phyloP scores from a whole-genome alignment of 2,113 vertebrate genomes.

The Bos indicus region DNA sequence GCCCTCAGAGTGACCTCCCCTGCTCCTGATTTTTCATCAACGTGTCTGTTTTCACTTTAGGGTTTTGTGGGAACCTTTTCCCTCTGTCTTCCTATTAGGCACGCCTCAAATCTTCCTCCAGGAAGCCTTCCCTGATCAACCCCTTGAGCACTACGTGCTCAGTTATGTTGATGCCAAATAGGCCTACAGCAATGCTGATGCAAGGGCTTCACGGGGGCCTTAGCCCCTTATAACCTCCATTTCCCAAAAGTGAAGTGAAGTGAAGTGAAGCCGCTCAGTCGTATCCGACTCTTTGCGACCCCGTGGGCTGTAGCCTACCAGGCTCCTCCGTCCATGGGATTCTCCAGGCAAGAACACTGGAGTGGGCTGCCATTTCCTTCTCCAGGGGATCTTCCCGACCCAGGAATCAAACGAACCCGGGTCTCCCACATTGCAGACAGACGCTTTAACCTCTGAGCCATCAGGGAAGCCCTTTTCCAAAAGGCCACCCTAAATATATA shows the following conservation, averaged over 20 bases:
- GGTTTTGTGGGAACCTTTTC: background rate
- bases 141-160: background rate
- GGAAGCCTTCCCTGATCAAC: background rate
- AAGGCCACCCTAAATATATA: background rate
- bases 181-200: background rate
- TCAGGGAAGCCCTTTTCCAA: background rate
- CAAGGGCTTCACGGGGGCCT: background rate
- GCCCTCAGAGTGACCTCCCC: background rate
- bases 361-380: no score
- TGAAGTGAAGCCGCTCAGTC: background rate
- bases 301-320: no score
- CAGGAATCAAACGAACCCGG: rapidly evolving
- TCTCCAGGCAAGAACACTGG: no score
- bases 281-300: background rate
- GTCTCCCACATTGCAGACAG: no score
- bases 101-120: background rate
- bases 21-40: background rate
- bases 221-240: background rate
- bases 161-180: background rate
- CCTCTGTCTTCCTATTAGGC: background rate
- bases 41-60: background rate
- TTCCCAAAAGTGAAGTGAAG: background rate
- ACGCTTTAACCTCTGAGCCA: no score
- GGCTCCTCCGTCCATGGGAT: no score
- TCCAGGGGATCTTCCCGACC: no score